Percentiles rank a stretch among this genome's conserved stretches.
Evolutionary conservation across 2,888 invertebrate species (phyloP).

Genomic region (Stegana nigrithorax): DNA sequence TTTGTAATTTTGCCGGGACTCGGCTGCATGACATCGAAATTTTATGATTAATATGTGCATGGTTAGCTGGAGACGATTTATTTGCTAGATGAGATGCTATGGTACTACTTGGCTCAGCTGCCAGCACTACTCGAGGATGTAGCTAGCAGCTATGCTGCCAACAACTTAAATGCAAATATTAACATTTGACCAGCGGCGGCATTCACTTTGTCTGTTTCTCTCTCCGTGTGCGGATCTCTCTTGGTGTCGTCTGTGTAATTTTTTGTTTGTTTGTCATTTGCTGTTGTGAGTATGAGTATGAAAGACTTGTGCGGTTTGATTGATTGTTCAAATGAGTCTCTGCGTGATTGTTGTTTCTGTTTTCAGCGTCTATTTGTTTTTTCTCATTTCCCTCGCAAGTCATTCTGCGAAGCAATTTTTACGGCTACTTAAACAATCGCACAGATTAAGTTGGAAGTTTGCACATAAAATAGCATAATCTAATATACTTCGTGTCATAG

Average conservation of each 20-base stretch:
- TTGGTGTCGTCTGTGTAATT: too few species aligned
- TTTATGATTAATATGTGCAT: not conserved
- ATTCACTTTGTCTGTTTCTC: too few species aligned
- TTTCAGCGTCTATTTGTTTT: not conserved
- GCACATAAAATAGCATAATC: not conserved
- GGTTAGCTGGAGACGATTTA: too few species aligned
- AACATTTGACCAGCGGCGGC: not conserved
- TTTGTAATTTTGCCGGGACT: constrained; percentile 4
- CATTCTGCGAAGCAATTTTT: not conserved
- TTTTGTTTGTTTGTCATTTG: too few species aligned
- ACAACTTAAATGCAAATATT: not conserved
- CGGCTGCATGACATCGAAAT: not conserved
- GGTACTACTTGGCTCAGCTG: not conserved
- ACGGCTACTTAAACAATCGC: constrained; percentile 1
- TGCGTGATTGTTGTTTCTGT: not conserved
- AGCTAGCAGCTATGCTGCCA: not conserved
- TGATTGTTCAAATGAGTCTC: not conserved
- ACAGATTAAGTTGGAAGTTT: not conserved
- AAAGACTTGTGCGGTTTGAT: not conserved
- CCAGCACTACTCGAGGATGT: not conserved
- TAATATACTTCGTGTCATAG: not conserved
- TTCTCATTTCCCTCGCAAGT: not conserved
- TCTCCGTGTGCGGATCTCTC: too few species aligned
- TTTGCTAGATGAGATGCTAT: not conserved
- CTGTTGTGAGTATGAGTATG: not conserved